phyloP scores from a whole-genome alignment of 2,113 vertebrate species.

The Seriola dumerili region DNA sequence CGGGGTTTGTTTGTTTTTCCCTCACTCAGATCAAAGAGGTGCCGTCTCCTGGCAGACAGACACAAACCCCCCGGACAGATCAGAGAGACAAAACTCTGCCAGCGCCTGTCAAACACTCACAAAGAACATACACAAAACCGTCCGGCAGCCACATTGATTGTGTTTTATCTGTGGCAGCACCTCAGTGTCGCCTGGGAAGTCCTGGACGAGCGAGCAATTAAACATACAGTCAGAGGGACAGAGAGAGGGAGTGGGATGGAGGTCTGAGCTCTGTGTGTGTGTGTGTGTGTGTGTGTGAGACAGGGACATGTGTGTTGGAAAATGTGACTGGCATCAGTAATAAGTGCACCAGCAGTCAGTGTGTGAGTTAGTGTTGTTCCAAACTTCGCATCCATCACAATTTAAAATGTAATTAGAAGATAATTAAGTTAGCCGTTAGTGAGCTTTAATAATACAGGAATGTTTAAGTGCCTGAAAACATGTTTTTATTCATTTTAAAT shows the following conservation, averaged over 20 bases:
- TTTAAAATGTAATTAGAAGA: not conserved
- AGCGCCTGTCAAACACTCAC: not conserved
- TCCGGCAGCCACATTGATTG: not conserved
- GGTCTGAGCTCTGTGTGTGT: too few relatives aligned
- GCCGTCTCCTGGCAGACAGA: conserved; percentile 2
- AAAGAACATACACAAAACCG: too few relatives aligned
- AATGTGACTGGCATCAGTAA: not conserved
- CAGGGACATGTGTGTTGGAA: not conserved
- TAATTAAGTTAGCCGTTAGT: too few relatives aligned
- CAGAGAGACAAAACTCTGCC: conserved; percentile 13
- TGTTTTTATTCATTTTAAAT: too few relatives aligned
- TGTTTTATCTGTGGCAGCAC: conserved; percentile 2
- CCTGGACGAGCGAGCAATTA: not conserved
- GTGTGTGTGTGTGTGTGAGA: not conserved
- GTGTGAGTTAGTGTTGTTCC: too few relatives aligned
- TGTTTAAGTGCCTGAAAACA: too few relatives aligned
- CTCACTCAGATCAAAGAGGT: conserved; percentile 13
- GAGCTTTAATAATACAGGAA: too few relatives aligned
- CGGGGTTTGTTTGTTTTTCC: not conserved
- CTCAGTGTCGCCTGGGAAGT: conserved; percentile 17
- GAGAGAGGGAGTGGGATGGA: too few relatives aligned
- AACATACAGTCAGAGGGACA: not conserved
- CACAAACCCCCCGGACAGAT: not conserved
- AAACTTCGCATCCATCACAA: not conserved
- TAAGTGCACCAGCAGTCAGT: too few relatives aligned